A percentile compares a stretch with the other conserved stretches of the same genome.
Evolutionary conservation across 2,888 invertebrate genomes (phyloP).

Genomic region (Hecatera dysodea): DNA sequence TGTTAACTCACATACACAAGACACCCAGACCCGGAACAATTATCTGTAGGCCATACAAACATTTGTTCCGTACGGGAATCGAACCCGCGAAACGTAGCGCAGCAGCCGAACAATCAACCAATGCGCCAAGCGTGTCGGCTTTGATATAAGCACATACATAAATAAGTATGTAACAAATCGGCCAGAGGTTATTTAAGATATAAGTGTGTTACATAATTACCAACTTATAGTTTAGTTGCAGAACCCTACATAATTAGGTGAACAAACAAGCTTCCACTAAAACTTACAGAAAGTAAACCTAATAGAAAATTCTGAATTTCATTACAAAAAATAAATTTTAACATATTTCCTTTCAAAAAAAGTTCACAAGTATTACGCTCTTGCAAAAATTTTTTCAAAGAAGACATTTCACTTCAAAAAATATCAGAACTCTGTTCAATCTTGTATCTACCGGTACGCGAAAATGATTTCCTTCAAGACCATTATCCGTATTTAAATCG

Average conservation of each 20-base stretch:
- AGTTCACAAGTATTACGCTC: neutral
- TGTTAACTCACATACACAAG: too few relatives aligned
- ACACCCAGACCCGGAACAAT: too few relatives aligned
- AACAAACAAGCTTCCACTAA: neutral
- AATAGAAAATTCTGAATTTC: too few relatives aligned
- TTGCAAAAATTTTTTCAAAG: neutral
- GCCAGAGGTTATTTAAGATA: too few relatives aligned
- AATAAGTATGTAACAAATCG: too few relatives aligned
- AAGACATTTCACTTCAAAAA: neutral
- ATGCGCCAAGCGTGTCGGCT: too few relatives aligned
- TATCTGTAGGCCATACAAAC: too few relatives aligned
- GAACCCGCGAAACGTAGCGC: too few relatives aligned
- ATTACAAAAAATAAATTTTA: neutral
- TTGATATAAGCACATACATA: too few relatives aligned
- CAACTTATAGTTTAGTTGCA: neutral
- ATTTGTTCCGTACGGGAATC: too few relatives aligned
- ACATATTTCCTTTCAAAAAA: too few relatives aligned
- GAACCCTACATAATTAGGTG: neutral
- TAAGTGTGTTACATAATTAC: neutral
- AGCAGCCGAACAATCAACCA: too few relatives aligned
- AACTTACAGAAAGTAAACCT: neutral
- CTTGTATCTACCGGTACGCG: neutral
- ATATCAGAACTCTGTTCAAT: neutral
- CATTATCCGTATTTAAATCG: conserved; percentile 10
- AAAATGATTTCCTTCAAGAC: neutral